Evolutionary conservation across 2,888 invertebrate species (phyloP).

Genomic region (Phanerotoma sp.): DNA sequence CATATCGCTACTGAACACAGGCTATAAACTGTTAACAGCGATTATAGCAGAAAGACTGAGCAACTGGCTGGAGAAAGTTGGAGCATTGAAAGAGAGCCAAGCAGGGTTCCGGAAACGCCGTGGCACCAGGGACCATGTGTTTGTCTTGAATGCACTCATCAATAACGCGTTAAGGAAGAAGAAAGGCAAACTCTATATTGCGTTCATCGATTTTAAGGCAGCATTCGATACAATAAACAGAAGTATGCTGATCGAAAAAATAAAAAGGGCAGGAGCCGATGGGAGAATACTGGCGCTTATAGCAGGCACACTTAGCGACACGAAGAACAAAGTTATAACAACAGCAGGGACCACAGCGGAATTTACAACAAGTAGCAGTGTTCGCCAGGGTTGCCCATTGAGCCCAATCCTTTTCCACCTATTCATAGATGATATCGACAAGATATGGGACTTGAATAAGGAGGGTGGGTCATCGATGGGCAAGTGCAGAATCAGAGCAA

Average conservation of each 20-base stretch:
- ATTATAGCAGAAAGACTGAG: slow-evolving; percentile 6
- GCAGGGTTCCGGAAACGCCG: no score
- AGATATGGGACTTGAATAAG: not conserved
- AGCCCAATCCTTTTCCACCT: not conserved
- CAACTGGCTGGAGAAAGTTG: slow-evolving; percentile 17
- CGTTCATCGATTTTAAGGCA: no score
- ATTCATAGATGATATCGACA: slow-evolving; percentile 1
- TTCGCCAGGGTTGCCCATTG: not conserved
- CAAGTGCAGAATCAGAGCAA: slow-evolving; percentile 5
- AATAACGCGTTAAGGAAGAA: no score
- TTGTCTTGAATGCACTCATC: no score
- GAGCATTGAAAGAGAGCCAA: slow-evolving; percentile 24
- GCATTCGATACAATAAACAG: no score
- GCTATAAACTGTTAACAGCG: slow-evolving; percentile 18
- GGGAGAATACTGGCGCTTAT: no score
- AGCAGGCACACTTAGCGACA: no score
- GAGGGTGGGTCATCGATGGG: slow-evolving; percentile 10
- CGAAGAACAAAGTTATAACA: no score
- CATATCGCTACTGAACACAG: slow-evolving; percentile 12
- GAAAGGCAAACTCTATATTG: no score
- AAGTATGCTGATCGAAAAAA: no score
- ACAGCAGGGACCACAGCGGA: not conserved
- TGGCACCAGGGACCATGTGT: no score
- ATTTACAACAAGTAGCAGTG: not conserved
- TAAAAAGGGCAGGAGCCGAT: no score